phyloP scores from a whole-genome alignment of 2,797 vertebrate genomes.

The Phoxinus dragarum region DNA sequence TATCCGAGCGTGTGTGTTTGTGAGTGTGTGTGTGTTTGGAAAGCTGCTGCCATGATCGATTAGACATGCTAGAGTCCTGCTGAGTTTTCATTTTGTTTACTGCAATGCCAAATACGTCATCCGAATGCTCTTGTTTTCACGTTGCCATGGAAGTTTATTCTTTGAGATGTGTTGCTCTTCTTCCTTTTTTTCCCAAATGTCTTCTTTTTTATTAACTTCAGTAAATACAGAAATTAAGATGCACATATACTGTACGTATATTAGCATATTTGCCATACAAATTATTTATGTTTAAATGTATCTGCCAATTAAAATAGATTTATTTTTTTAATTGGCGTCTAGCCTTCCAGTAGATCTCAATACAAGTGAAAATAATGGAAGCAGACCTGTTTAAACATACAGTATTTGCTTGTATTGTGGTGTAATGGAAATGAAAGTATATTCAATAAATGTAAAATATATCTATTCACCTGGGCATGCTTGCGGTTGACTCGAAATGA shows the following conservation, averaged over 20 bases:
- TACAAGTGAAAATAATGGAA: conserved; percentile 64
- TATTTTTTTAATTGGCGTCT: conserved; percentile 55
- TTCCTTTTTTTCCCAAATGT: conserved; percentile 14
- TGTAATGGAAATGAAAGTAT: conserved; percentile 69
- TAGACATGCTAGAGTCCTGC: conserved; percentile 53
- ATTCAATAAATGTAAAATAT: conserved; percentile 55
- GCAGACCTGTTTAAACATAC: conserved; percentile 59
- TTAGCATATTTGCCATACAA: conserved; percentile 64
- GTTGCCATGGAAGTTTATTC: conserved; percentile 4
- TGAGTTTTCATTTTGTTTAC: conserved; percentile 49
- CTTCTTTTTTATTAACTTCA: conserved; percentile 32
- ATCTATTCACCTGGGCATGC: conserved; percentile 27
- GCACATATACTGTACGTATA: conserved; percentile 57
- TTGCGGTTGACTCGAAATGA: conserved; percentile 36
- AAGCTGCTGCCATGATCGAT: conserved; percentile 49
- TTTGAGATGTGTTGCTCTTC: conserved; percentile 27
- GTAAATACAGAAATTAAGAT: conserved; percentile 48
- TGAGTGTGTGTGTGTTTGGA: conserved; percentile 23
- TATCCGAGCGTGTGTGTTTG: conserved; percentile 40
- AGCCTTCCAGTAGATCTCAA: conserved; percentile 61
- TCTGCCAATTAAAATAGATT: conserved; percentile 53
- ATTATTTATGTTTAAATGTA: conserved; percentile 76
- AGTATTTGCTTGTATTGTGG: conserved; percentile 57
- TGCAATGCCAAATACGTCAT: conserved; percentile 41
- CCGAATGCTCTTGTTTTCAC: conserved; percentile 26